These are phyloP conservation scores for Myopa testacea DNA, from an alignment of 2,888 invertebrate genomes.

Conservation along the genomic window DNA sequence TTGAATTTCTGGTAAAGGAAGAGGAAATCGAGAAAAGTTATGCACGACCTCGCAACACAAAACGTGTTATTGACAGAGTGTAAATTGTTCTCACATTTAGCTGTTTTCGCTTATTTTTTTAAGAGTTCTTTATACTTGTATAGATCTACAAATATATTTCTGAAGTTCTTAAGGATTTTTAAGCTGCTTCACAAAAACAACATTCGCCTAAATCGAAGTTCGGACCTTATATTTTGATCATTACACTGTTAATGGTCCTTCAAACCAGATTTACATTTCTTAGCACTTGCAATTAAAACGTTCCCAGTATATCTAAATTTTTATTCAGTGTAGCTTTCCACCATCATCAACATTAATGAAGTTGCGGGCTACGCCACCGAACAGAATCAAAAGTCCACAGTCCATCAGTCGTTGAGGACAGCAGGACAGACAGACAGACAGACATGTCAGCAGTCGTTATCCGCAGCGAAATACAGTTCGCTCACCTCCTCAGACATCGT, in stretches of 20 bases:
- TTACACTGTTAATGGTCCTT: too few species aligned
- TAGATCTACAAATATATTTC: too few species aligned
- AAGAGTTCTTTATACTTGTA: too few species aligned
- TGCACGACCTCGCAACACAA: slow-evolving; percentile 19
- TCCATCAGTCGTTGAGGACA: neutral
- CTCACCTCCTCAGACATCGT: slow-evolving; percentile 32
- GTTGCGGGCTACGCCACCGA: neutral
- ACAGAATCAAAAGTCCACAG: slow-evolving; percentile 6
- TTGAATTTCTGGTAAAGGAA: neutral
- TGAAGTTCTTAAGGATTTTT: too few species aligned
- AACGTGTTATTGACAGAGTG: slow-evolving; percentile 24
- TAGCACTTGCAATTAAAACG: too few species aligned
- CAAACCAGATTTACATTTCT: too few species aligned
- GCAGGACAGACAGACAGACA: neutral
- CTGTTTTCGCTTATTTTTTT: neutral
- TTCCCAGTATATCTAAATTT: too few species aligned
- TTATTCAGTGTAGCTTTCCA: too few species aligned
- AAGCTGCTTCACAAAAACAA: too few species aligned
- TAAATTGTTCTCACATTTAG: slow-evolving; percentile 10
- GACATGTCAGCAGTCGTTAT: neutral
- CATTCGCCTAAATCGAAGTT: too few species aligned
- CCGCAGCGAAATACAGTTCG: neutral
- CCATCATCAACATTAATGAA: neutral
- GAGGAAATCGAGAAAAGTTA: slow-evolving; percentile 16
- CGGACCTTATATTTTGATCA: too few species aligned